Base-by-base conservation (phyloP, 1,140 invertebrate species). In the Tetramorium simillimum region DNA sequence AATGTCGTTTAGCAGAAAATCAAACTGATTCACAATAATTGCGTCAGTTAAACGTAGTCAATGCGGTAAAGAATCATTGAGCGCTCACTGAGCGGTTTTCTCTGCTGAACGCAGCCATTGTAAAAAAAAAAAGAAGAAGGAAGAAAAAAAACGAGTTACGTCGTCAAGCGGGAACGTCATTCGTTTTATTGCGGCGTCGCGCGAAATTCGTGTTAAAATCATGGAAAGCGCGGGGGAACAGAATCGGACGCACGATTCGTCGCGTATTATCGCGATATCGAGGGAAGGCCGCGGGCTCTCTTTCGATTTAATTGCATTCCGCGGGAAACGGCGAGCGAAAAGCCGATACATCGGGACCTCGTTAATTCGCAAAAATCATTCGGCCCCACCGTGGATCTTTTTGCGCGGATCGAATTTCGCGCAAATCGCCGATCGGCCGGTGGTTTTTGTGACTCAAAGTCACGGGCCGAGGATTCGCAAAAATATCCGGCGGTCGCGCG, bases 231-330 rank as follows among this genome's bases (percentile, higher is more conserved):
- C 21, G 21, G 21, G 18, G 37, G 14, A n/a, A n/a, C 3, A 5
- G 37, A 33, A 28, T 56, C 14, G 33, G 53, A 33, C 51, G 28
- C 21, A 65, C 58, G 40, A 60, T 16, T 43, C 62, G n/a, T 56
- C 65, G 40, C 40, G 58, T 80, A 37, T 67, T 67, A 51, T 67
- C 77, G 62, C 24, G 76, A 78, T 78, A 78, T 78, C 60, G 24
- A 33, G 40, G 62, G 37, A 73, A 62, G 82, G 21, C 72, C 70
- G 56, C 62, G 56, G 53, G 76, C 56, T 37, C 88, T 43, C 85
- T 89, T 89, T 80, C 88, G 82, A 62, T 72, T 75, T 90, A 90
- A 90, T 89, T 89, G 76, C 89, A 90, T 90, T 90, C 88, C 85
- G 82, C 60, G 63, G 75, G 49, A 46, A 46, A 70, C 40, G 84